Conservation (phyloP, 2,888 invertebrate species). For the Andrena flavipes region DNA sequence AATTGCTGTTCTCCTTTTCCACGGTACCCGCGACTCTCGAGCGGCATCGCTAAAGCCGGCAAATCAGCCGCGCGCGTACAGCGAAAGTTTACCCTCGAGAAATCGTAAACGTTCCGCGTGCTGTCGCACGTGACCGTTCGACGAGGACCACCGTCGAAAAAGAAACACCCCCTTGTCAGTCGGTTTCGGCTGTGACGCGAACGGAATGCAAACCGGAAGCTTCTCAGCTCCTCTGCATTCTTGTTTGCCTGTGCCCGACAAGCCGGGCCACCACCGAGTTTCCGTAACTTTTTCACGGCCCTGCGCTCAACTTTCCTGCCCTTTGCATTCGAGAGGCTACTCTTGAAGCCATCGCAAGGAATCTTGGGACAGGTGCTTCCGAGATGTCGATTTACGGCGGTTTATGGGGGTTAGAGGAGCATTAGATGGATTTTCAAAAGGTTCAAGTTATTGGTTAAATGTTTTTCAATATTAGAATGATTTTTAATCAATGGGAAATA, state of each 20-base stretch:
- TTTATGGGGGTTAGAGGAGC: neutral
- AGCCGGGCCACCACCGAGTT: slow-evolving; percentile 14
- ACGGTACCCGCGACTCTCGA: slow-evolving; percentile 9
- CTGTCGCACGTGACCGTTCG: slow-evolving; percentile 8
- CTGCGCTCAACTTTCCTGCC: neutral
- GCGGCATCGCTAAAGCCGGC: slow-evolving; percentile 35
- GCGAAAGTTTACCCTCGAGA: slow-evolving; percentile 9
- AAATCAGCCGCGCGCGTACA: slow-evolving; percentile 3
- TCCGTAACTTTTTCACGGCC: slow-evolving; percentile 30
- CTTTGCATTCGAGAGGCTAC: neutral
- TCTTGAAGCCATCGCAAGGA: neutral
- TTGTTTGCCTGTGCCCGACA: slow-evolving; percentile 34
- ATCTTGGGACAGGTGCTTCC: neutral
- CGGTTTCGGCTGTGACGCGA: slow-evolving; percentile 24
- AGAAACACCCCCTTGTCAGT: slow-evolving; percentile 17
- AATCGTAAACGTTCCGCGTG: slow-evolving; percentile 15
- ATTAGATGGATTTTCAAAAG: neutral
- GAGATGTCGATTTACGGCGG: neutral
- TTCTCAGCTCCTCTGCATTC: slow-evolving; percentile 5
- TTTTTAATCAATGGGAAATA: too few species aligned
- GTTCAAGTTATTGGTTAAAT: neutral
- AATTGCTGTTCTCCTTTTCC: slow-evolving; percentile 54
- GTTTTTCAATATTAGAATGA: too few species aligned
- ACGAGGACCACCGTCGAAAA: slow-evolving; percentile 8
- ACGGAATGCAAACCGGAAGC: slow-evolving; percentile 56